Percentiles rank a stretch among this genome's conserved stretches.
Evolutionary conservation across 2,797 vertebrate genomes (phyloP).

Genomic region (Natrix natrix): DNA sequence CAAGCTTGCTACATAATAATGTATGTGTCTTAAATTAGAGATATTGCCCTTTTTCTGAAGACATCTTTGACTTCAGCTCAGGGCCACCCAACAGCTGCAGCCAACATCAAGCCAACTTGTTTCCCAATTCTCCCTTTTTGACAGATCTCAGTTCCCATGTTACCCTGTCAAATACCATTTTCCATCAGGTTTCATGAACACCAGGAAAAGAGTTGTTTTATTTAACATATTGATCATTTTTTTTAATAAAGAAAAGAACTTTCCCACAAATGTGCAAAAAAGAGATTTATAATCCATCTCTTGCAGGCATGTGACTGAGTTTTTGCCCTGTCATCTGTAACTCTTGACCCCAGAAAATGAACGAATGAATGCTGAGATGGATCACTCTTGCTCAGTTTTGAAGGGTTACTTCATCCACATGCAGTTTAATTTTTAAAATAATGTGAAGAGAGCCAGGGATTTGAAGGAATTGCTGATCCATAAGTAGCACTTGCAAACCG

Average conservation of each 20-base stretch:
- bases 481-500: too few species aligned
- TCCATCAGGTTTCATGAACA: neutral
- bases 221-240: neutral
- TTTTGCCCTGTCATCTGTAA: neutral
- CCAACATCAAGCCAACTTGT: neutral
- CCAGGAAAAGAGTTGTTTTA: neutral
- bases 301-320: neutral
- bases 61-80: neutral
- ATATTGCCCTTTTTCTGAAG: neutral
- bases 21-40: neutral
- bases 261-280: neutral
- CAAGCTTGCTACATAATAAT: neutral
- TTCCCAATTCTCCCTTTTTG: neutral
- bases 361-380: too few species aligned
- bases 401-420: too few species aligned
- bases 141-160: neutral
- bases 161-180: neutral
- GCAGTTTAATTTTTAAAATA: too few species aligned
- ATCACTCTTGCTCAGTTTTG: too few species aligned
- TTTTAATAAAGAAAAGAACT: neutral
- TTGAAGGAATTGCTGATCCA: too few species aligned
- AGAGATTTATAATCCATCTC: neutral
- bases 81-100: neutral
- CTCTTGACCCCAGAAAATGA: neutral
- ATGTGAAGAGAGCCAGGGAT: too few species aligned